Percentiles rank a stretch among this genome's conserved stretches.
Evolutionary conservation across 1,140 invertebrate genomes (phyloP).

Genomic region (Scaptomyza pallida): DNA sequence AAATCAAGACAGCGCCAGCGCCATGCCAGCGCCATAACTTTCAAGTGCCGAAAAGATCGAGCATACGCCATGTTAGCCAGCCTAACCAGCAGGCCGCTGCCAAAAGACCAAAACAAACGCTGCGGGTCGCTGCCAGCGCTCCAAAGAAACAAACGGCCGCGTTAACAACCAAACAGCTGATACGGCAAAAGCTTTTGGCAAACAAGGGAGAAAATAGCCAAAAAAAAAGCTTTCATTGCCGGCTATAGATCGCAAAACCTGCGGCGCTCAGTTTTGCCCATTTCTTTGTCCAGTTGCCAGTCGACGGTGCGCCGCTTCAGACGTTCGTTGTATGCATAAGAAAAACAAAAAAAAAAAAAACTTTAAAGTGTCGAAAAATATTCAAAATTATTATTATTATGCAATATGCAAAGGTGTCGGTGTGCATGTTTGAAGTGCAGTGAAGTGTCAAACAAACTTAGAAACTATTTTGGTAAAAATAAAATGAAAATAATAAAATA

Average conservation of each 20-base stretch:
- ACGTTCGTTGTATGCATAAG: conserved; percentile 39
- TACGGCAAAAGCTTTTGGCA: conserved; percentile 53
- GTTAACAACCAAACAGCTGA: conserved; percentile 77
- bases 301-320: conserved; percentile 59
- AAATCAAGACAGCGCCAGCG: background rate
- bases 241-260: conserved; percentile 37
- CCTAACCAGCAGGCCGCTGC: conserved; percentile 37
- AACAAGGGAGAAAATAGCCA: background rate
- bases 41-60: conserved; percentile 39
- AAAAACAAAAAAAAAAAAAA: background rate
- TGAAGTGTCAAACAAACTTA: conserved; percentile 14
- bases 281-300: conserved; percentile 63
- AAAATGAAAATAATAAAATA: background rate
- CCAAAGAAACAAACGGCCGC: conserved; percentile 27
- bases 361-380: background rate
- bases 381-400: conserved; percentile 14
- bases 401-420: conserved; percentile 16
- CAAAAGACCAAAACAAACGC: conserved; percentile 67
- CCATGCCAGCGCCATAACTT: conserved; percentile 13
- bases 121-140: conserved; percentile 42
- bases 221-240: conserved; percentile 34
- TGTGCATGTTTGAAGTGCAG: conserved; percentile 20
- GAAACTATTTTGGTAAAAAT: conserved; percentile 22
- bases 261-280: conserved; percentile 31
- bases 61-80: conserved; percentile 59